Conservation (phyloP, 2,113 vertebrate species). For the Neogobius melanostomus region DNA sequence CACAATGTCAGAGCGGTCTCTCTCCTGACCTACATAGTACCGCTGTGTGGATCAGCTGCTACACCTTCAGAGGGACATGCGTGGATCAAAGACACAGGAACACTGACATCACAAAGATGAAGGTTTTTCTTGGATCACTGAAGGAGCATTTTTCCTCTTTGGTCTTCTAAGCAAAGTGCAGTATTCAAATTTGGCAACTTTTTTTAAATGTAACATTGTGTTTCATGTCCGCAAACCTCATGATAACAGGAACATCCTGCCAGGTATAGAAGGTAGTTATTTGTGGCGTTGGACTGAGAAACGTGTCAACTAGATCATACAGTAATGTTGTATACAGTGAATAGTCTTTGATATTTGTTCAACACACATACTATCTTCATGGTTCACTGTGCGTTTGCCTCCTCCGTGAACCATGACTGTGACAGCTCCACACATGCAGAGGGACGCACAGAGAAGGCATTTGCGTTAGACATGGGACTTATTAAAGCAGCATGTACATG, state of each 20-base stretch:
- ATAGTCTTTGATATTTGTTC: background rate
- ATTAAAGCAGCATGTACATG: slow-evolving; percentile 50
- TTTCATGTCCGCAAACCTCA: background rate
- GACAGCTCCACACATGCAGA: slow-evolving; percentile 9
- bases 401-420: slow-evolving; percentile 17
- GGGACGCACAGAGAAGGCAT: slow-evolving; percentile 11
- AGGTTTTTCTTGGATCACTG: too few relatives aligned
- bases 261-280: too few relatives aligned
- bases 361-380: background rate
- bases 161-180: too few relatives aligned
- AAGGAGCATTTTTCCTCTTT: too few relatives aligned
- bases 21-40: slow-evolving; percentile 52
- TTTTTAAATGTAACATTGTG: background rate
- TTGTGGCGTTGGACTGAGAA: background rate
- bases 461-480: slow-evolving; percentile 44
- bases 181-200: too few relatives aligned
- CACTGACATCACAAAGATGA: background rate
- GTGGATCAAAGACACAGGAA: background rate
- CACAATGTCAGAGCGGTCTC: slow-evolving; percentile 46
- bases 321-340: background rate
- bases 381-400: slow-evolving; percentile 7
- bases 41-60: slow-evolving; percentile 23
- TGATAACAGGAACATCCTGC: background rate
- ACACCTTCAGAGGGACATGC: background rate
- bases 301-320: background rate